These are phyloP conservation scores for Chelon auratus DNA, from an alignment of 2,797 vertebrate genomes.

Conservation along the genomic window DNA sequence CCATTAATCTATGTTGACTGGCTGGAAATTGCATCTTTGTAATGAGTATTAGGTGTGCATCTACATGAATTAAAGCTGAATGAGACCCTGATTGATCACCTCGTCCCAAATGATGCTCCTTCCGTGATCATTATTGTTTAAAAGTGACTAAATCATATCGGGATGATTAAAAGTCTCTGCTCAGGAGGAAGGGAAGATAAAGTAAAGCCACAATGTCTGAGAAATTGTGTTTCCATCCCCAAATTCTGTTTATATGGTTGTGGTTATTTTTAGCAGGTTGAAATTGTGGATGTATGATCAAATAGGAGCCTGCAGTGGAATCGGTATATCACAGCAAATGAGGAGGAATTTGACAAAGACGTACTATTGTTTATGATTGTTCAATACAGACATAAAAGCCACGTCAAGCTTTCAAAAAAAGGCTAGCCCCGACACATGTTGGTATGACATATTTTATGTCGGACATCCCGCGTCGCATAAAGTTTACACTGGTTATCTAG, in stretches of 20 bases:
- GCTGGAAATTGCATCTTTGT: constrained; percentile 90
- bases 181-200: constrained; percentile 61
- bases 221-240: constrained; percentile 44
- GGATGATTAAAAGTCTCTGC: constrained; percentile 83
- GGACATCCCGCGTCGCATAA: background rate
- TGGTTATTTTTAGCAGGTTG: constrained; percentile 25
- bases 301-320: constrained; percentile 5
- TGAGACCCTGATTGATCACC: constrained; percentile 88
- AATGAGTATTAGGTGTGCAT: constrained; percentile 92
- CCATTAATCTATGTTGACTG: constrained; percentile 89
- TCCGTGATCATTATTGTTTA: constrained; percentile 86
- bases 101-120: constrained; percentile 82
- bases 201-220: constrained; percentile 60
- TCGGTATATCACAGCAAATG: background rate
- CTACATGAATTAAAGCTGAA: constrained; percentile 91
- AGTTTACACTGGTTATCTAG: background rate
- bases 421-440: background rate
- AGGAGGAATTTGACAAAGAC: constrained; percentile 1
- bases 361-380: background rate
- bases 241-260: constrained; percentile 49
- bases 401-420: constrained; percentile 1
- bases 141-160: constrained; percentile 88
- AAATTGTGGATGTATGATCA: constrained; percentile 16
- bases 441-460: background rate
- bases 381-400: constrained; percentile 1